Conservation (phyloP, 2,888 invertebrate genomes). For the Cerastis leucographa region DNA sequence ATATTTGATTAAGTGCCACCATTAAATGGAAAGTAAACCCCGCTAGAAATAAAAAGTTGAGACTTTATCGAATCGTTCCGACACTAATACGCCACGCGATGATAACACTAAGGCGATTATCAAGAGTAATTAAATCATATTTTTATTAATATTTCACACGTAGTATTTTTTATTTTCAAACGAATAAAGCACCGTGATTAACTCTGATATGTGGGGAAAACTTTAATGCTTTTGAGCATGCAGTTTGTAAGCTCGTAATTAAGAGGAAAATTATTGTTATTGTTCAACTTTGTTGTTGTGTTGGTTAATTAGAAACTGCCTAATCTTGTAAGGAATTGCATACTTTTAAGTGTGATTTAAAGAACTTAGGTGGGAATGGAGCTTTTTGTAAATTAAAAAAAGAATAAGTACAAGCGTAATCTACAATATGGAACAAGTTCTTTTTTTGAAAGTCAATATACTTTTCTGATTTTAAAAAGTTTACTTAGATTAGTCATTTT, state of each 20-base stretch:
- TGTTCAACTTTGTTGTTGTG: constrained; percentile 50
- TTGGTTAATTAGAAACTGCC: constrained; percentile 44
- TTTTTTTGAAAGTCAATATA: neutral
- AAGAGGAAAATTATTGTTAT: constrained; percentile 59
- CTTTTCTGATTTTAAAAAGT: neutral
- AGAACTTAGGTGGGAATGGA: neutral
- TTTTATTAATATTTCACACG: constrained; percentile 74
- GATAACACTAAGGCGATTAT: constrained; percentile 79
- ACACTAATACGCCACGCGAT: constrained; percentile 86
- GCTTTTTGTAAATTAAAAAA: neutral
- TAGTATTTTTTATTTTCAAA: constrained; percentile 59
- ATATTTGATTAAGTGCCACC: constrained; percentile 75
- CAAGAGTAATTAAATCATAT: constrained; percentile 81
- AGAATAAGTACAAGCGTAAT: neutral
- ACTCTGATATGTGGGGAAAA: constrained; percentile 59
- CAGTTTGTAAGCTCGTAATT: constrained; percentile 55
- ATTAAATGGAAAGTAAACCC: constrained; percentile 68
- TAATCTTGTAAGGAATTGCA: constrained; percentile 36
- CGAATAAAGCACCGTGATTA: constrained; percentile 53
- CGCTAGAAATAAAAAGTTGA: constrained; percentile 66
- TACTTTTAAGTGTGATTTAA: constrained; percentile 2
- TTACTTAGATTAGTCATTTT: neutral
- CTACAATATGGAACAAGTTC: neutral
- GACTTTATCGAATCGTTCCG: constrained; percentile 79
- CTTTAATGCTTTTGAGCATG: constrained; percentile 64